Base-by-base conservation (phyloP, 2,888 invertebrate genomes). In the Seira ritae region DNA sequence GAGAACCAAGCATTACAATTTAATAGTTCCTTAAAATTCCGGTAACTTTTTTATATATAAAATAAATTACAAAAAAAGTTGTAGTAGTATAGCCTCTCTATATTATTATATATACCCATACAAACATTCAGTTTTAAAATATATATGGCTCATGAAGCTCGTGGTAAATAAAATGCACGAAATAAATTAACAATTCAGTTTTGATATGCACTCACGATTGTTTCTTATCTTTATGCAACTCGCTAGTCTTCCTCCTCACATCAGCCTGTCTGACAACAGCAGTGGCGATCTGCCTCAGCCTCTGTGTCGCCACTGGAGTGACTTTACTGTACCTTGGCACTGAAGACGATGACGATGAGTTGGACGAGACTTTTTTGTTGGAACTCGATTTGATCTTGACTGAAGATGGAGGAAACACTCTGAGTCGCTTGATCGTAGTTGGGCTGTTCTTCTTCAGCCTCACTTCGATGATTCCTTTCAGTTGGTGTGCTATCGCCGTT, bases 381-480 rank as follows among this genome's bases (percentile, higher is more conserved):
- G 50, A 17, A 15, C 15, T 31, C 0, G 73, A 60, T 66, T 79
- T 73, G 50, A 80, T 76, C 31, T 84, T 84, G 0, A 86, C 84
- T 66, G 85, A 85, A 6, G 85, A 73, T 22, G 88, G 88, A n/a
- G 88, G 88, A 71, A 84, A 87, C 0, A 88, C 88, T 6, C 87
- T 72, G 12, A 88, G 76, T 55, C 80, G 84, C 19, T 86, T 78
- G 71, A 88, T 88, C 19, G 84, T 75, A 2, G 88, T 88, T 4
- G 87, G 86, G 19, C 84, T 85, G 10, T 82, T 75, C 60, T 86
- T 85, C 50, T 86, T 85, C 42, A 88, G 70, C 15, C 88, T 68
- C 19, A 88, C 86, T 80, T 88, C 88, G 19, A 88, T 71, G 23
- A 87, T 69, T 0, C 88, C 88, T 72, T 87, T 87, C 23, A 88